A percentile compares a stretch with the other conserved stretches of the same genome.
Evolutionary conservation across 2,113 vertebrate genomes (phyloP).

Genomic region (Neotragus moschatus): DNA sequence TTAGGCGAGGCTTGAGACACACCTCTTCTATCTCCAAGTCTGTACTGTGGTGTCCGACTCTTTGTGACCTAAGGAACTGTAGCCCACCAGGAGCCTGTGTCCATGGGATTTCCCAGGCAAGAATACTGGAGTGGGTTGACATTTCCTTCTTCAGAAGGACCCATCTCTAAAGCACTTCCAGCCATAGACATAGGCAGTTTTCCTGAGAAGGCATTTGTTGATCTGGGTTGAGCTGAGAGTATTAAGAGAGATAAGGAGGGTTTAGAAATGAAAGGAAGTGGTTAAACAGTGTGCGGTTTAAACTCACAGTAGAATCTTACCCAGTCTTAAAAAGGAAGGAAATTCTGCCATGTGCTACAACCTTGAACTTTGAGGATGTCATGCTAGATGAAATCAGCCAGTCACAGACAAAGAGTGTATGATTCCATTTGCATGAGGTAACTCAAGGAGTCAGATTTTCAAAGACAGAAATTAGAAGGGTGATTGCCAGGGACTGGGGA

Average conservation of each 20-base stretch:
- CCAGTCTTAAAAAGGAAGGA: not conserved
- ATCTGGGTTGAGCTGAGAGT: not conserved
- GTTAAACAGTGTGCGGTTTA: not conserved
- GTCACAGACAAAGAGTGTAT: not conserved
- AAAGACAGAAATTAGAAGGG: not conserved
- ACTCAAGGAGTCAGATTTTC: not conserved
- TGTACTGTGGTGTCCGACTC: not conserved
- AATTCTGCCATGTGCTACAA: not conserved
- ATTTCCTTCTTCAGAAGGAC: not conserved
- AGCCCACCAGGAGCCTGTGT: not conserved
- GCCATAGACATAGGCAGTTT: not conserved
- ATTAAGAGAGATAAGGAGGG: not conserved
- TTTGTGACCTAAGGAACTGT: not conserved
- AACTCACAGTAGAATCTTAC: not conserved
- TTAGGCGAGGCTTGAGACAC: not conserved
- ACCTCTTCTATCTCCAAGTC: not conserved
- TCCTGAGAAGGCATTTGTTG: not conserved
- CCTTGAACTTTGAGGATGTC: not conserved
- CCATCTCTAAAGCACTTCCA: not conserved
- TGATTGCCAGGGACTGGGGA: not conserved
- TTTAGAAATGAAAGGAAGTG: not conserved
- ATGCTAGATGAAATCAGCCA: not conserved
- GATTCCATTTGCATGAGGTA: not conserved
- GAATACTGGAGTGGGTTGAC: not conserved
- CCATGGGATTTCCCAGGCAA: not conserved